Evolutionary conservation across 2,888 invertebrate species (phyloP), one percentile per base, ranked within the genome.

Genomic region (Polydrusus pterygomalis): DNA sequence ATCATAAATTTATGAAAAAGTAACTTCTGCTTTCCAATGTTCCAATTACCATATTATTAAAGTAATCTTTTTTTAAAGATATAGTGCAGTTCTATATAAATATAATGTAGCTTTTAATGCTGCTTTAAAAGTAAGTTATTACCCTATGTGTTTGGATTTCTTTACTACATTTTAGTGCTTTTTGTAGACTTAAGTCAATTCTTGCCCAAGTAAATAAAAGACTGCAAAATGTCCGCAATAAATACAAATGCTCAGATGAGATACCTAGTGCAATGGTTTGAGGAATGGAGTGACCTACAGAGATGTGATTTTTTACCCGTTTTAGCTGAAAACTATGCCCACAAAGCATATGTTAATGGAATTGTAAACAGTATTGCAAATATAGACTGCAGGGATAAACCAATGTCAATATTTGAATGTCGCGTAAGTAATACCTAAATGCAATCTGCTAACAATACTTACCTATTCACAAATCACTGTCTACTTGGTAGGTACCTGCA

Each of bases 271-370:
- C 94, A 95, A 85, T 96, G 96, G 96, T 96, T 96, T 84, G 91
- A 92, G 83, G 96, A 96, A 87, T 96, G 95, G 92, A 96, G 96
- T 85, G 96, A 96, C 84, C 90, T 96, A 86, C 96, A 96, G 86
- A 90, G 94, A 72, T 93, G 93, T 75, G 96, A 96, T 86, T 96
- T 96, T 86, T 85, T 96, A 77, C 93, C 94, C 0, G 91, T 96
- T 75, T 88, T 96, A 54, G 91, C 94, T 38, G 92, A 93, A 81
- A 90, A 90, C 80, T 91, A 91, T 80, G 89, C 91, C 10, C 89
- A 91, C 17, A 89, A 90, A 11, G 90, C 91, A 68, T 91, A 93
- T 81, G 91, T 94, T 2, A 95, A 96, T 83, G 94, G 94, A 65
- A 89, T 96, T 45, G 92, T 94, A 30, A 90, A 92, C 51, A 90